A percentile compares a stretch with the other conserved stretches of the same genome.
phyloP scores from a whole-genome alignment of 2,113 vertebrate species.

The Menura novaehollandiae region DNA sequence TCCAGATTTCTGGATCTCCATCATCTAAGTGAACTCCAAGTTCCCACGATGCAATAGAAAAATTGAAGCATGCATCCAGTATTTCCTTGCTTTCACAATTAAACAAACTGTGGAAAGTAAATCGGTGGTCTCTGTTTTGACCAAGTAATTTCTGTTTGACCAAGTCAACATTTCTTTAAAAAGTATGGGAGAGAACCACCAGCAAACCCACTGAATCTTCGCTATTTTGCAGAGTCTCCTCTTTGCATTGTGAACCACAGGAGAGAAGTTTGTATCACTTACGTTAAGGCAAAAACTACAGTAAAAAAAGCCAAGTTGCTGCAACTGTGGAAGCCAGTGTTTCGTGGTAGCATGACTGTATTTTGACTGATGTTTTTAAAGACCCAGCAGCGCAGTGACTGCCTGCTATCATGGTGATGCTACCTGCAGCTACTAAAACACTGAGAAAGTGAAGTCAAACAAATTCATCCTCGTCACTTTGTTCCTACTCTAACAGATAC shows the following conservation, averaged over 20 bases:
- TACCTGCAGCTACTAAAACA: neutral
- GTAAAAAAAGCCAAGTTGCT: neutral
- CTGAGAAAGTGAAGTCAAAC: neutral
- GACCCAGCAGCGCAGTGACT: neutral
- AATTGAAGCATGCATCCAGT: neutral
- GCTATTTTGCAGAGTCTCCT: fast-evolving
- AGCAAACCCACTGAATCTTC: neutral
- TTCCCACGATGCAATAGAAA: neutral
- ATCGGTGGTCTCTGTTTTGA: neutral
- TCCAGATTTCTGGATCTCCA: neutral
- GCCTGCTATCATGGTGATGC: neutral
- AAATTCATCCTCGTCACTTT: neutral
- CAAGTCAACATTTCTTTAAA: too few species aligned
- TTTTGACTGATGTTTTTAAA: neutral
- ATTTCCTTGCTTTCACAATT: neutral
- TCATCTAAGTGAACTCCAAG: neutral
- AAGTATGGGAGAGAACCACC: neutral
- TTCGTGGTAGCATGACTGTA: neutral
- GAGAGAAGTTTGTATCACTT: neutral
- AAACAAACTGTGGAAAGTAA: neutral
- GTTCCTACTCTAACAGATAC: neutral
- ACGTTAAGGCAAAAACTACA: neutral
- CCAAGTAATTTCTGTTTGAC: too few species aligned
- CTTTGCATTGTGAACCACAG: neutral
- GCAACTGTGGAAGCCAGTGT: neutral